phyloP scores from a whole-genome alignment of 2,888 invertebrate species.

The Tanypteryx hageni region DNA sequence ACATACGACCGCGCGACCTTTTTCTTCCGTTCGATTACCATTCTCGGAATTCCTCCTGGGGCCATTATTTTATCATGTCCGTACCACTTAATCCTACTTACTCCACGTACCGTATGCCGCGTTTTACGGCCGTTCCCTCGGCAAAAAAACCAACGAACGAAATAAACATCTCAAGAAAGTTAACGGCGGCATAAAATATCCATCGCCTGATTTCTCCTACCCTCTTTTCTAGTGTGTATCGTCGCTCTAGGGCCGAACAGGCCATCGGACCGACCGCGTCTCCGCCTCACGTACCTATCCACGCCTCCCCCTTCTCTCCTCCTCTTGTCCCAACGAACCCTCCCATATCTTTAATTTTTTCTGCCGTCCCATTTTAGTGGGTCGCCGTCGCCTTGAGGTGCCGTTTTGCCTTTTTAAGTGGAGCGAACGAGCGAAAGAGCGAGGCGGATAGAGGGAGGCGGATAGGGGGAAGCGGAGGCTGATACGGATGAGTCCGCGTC shows the following conservation, averaged over 20 bases:
- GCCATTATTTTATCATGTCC: constrained; percentile 23
- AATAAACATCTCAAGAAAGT: constrained; percentile 28
- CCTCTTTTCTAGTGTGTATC: background rate
- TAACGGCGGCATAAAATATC: constrained; percentile 32
- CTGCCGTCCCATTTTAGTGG: background rate
- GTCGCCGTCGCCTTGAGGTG: constrained; percentile 6
- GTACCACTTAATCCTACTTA: constrained; percentile 30
- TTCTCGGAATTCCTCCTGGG: background rate
- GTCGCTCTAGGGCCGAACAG: constrained; percentile 1
- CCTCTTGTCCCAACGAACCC: background rate
- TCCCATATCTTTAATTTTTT: background rate
- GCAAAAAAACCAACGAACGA: background rate
- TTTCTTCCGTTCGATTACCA: constrained; percentile 17
- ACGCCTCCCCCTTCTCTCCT: background rate
- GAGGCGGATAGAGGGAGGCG: background rate
- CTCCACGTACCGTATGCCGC: background rate
- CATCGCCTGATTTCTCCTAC: constrained; percentile 21
- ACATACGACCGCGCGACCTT: background rate
- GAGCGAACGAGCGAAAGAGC: background rate
- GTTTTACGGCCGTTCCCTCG: background rate
- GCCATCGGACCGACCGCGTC: too few relatives aligned
- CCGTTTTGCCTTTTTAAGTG: background rate
- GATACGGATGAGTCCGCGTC: background rate
- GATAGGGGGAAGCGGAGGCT: background rate
- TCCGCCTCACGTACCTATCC: too few relatives aligned